Base-by-base conservation (phyloP, 2,888 invertebrate species). In the Ceraclea dissimilis region DNA sequence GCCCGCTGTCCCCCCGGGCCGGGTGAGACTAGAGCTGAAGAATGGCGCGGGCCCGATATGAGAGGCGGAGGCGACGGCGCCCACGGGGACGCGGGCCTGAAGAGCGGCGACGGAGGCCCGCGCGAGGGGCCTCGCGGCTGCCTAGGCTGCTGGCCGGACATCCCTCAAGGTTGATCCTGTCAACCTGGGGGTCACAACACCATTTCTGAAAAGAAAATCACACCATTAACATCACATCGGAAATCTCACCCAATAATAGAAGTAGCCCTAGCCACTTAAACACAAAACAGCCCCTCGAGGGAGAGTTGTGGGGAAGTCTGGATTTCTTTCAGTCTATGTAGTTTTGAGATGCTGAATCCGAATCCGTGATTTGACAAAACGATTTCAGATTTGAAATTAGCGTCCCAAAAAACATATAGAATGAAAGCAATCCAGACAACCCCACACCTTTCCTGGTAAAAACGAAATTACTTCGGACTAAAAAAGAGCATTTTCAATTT, bases 71-170 rank as follows among this genome's bases (percentile, higher is more conserved):
- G 86, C 63, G 86, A 84, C 1, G 86, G 84, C 8, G 83, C 82
- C 79, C 87, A 88, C 50, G 89, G 88, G 34, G 88, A 88, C 13
- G 85, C 83, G 31, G 88, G 84, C 33, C 88, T 82, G 71, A 84
- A 88, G 62, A 83, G 80, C 2, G 79, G 75, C 44, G 81, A 79
- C 51, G 84, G 84, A 79, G 67, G 68, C 65, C 78, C 76, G 80
- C 67, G 66, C 72, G 69, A 67, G 81, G 79, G 64, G 76, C 75
- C 68, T 68, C 71, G 73, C 62, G 73, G 71, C 57, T 67, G 68
- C 65, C 78, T 76, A 79, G 67, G 66, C 72, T 67, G 60, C 55
- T 59, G 71, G 62, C 71, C 71, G 61, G 73, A 72, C 73, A 72
- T 72, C 59, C 54, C 55, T 50, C 49, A 31, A 49, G 44, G 59